Conservation (phyloP, 2,888 invertebrate species). For the Patella caerulea region DNA sequence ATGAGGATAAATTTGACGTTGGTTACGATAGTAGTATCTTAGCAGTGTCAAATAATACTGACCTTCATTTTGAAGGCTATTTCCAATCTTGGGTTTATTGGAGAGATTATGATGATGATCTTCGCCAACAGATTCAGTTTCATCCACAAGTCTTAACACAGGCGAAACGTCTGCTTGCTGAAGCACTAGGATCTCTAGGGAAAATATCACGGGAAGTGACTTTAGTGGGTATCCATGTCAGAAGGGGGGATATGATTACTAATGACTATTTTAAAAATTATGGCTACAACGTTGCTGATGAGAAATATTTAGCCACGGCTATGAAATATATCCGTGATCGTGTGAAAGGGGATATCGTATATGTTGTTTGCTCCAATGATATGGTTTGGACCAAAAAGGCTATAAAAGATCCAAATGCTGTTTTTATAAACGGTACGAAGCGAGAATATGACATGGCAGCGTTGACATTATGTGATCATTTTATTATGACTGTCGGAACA, state of each 20-base stretch:
- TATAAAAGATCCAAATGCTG: not conserved
- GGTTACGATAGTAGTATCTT: constrained; percentile 1
- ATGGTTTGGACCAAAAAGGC: constrained; percentile 16
- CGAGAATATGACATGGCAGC: constrained; percentile 20
- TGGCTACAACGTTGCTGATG: constrained; percentile 21
- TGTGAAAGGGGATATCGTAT: constrained; percentile 17
- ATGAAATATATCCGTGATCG: constrained; percentile 18
- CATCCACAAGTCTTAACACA: constrained; percentile 5
- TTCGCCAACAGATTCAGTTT: constrained; percentile 17
- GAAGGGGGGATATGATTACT: constrained; percentile 20
- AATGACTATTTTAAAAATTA: not conserved
- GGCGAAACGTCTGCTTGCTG: not conserved
- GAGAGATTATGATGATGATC: constrained; percentile 1
- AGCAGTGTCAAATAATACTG: not conserved
- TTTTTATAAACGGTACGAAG: not conserved
- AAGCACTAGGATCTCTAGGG: not conserved
- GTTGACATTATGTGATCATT: constrained; percentile 22
- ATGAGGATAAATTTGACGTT: not conserved
- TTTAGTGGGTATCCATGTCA: constrained; percentile 19
- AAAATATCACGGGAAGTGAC: constrained; percentile 3
- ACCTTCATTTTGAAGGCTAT: constrained; percentile 14
- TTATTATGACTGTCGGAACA: constrained; percentile 23
- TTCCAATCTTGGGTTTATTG: constrained; percentile 27
- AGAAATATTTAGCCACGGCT: constrained; percentile 15
- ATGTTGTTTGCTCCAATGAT: constrained; percentile 23